Base-by-base conservation (phyloP, 2,113 vertebrate genomes). In the Urocitellus parryii region DNA sequence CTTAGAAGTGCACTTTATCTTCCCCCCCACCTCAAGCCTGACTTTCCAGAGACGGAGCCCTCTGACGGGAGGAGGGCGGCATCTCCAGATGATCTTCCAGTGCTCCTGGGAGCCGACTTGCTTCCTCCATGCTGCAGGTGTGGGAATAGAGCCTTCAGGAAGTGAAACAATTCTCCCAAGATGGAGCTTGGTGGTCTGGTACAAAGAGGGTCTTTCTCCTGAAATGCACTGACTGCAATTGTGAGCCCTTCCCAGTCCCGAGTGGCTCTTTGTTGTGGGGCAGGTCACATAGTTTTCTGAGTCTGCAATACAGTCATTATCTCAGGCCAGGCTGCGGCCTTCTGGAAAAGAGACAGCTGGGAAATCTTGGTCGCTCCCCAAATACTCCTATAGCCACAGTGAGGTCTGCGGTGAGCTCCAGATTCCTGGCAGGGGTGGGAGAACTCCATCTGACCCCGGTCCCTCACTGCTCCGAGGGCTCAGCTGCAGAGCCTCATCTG, bases 301-400 rank as follows among this genome's bases (percentile, higher is more conserved):
- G 61, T 83, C 22, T 81, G 91, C 93, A 94, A 27, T 29, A 27
- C 24, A 27, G 53, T 42, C 1, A 18, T 61, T 32, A 17, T 61
- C 86, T 17, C 34, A 63, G 88, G 67, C 42, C 8, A 4, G 13
- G 68, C 39, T 18, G 81, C 18, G 68, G 67, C 84, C 73, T 68
- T 65, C 25, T 25, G 12, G 80, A 61, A 76, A 45, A 84, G 77
- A 94, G 78, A 42, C 96, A 95, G 89, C 95, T 82, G 95, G 84
- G 91, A 22, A 16, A 4, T 27, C 68, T 39, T 51, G 96, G 96
- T 56, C 0, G 0, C 7, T 14, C 7, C 42, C 89, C 95, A 82
- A 42, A 63, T 0, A 20, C 29, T 32, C 18, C 87, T 3, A 5
- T 25, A 10, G 56, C 34, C 48, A 34, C 70, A 17, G 37, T 78